Evolutionary conservation across 2,797 vertebrate species (phyloP), one percentile per base, ranked within the genome.

Genomic region (Halcyon smyrnensis): DNA sequence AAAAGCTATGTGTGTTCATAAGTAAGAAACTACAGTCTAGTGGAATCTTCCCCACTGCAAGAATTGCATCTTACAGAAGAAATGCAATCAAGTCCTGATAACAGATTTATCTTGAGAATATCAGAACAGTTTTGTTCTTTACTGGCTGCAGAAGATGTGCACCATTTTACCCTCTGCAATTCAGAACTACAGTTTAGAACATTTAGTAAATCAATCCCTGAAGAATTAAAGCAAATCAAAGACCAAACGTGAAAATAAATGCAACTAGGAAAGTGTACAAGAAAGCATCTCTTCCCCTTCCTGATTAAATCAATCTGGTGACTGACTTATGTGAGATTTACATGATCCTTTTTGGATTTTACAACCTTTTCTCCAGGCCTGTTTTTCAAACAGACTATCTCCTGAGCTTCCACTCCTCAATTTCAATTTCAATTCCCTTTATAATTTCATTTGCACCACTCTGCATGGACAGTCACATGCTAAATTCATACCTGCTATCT

Each of bases 171-270:
- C 7, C 14, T 84, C 43, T 86, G 82, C 83, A 77, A 24, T 82
- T 87, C 70, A 25, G 8, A 48, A 59, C 24, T 79, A 28, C 53
- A 54, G 21, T 60, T 84, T 65, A 76, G 74, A 90, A 65, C 20
- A 70, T 45, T 76, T 41, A 60, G 32, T 53, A 84, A 77, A 79
- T 81, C 46, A 68, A 1, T 65, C 45, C 70, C 62, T 73, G 79
- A 87, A 92, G 50, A 34, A 93, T 30, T 9, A 90, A 86, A 75
- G 45, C 50, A 78, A 95, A 87, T 75, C 30, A 69, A 93, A 90
- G 45, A 91, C 39, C 7, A 59, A 89, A n/a, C 0, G 2, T 46
- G 59, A 86, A 95, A 95, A 89, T 39, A 93, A 82, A 83, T 2
- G 5, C 39, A 84, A 67, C 19, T 54, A 74, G 37, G 48, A 77